These are phyloP conservation scores for Tetramorium bicarinatum DNA, from an alignment of 2,888 invertebrate genomes.

Conservation along the genomic window DNA sequence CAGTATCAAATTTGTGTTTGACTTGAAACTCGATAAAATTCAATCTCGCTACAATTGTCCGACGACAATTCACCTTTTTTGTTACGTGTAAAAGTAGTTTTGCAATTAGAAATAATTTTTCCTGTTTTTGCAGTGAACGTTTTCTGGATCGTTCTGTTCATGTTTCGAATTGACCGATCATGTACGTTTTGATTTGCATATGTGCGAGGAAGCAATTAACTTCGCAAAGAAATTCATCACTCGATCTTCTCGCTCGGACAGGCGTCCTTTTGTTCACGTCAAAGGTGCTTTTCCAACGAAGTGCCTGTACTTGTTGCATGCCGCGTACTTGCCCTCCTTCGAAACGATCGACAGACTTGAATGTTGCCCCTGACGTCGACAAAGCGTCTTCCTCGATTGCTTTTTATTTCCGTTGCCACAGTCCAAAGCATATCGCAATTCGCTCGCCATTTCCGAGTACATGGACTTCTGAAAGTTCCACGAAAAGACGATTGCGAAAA, in stretches of 20 bases:
- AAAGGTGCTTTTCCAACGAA: conserved; percentile 81
- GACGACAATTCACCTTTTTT: background rate
- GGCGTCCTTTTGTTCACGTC: conserved; percentile 69
- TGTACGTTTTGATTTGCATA: conserved; percentile 6
- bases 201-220: conserved; percentile 21
- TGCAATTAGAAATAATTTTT: background rate
- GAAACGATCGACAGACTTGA: conserved; percentile 79
- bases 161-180: background rate
- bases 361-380: conserved; percentile 73
- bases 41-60: background rate
- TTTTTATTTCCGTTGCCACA: conserved; percentile 86
- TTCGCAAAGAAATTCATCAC: conserved; percentile 22
- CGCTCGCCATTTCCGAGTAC: conserved; percentile 92
- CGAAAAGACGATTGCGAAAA: conserved; percentile 56
- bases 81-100: background rate
- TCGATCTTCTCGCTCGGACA: conserved; percentile 15
- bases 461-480: conserved; percentile 89
- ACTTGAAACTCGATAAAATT: background rate
- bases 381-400: conserved; percentile 71
- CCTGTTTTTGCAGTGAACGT: background rate
- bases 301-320: conserved; percentile 79
- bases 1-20: background rate
- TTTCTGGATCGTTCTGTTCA: background rate
- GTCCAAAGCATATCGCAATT: conserved; percentile 90
- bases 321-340: conserved; percentile 74